phyloP scores from a whole-genome alignment of 2,888 invertebrate genomes.

The Dolomedes plantarius region DNA sequence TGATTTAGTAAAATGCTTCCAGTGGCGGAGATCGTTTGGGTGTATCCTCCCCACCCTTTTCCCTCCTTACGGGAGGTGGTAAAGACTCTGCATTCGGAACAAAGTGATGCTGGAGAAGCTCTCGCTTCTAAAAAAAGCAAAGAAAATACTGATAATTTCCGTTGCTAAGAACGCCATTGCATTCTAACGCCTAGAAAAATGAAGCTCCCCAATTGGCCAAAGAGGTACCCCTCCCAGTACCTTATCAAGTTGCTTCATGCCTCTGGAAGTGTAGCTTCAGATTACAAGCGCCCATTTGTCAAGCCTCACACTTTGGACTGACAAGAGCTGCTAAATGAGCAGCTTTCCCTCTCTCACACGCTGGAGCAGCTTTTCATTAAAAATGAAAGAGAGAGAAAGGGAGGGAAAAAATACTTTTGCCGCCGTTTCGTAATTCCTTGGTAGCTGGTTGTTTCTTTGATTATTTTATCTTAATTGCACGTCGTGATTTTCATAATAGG shows the following conservation, averaged over 20 bases:
- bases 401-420: constrained; percentile 9
- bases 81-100: constrained; percentile 33
- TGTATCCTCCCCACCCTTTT: constrained; percentile 18
- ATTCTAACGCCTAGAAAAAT: constrained; percentile 48
- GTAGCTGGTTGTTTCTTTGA: constrained; percentile 38
- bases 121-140: background rate
- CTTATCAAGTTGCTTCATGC: constrained; percentile 52
- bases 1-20: constrained; percentile 36
- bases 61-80: constrained; percentile 28
- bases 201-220: constrained; percentile 60
- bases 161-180: constrained; percentile 59
- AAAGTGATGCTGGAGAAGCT: background rate
- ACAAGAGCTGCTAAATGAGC: constrained; percentile 62
- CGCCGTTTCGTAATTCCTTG: constrained; percentile 25
- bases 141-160: constrained; percentile 61
- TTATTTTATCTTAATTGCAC: constrained; percentile 29
- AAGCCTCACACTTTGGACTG: constrained; percentile 60
- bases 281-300: constrained; percentile 66
- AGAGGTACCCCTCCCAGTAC: constrained; percentile 58
- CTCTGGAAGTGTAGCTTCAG: constrained; percentile 41
- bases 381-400: constrained; percentile 11
- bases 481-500: background rate
- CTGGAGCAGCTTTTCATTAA: constrained; percentile 55
- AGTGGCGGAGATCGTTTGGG: constrained; percentile 15
- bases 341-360: background rate